phyloP scores from a whole-genome alignment of 2,113 vertebrate genomes.

The Uria aalge region DNA sequence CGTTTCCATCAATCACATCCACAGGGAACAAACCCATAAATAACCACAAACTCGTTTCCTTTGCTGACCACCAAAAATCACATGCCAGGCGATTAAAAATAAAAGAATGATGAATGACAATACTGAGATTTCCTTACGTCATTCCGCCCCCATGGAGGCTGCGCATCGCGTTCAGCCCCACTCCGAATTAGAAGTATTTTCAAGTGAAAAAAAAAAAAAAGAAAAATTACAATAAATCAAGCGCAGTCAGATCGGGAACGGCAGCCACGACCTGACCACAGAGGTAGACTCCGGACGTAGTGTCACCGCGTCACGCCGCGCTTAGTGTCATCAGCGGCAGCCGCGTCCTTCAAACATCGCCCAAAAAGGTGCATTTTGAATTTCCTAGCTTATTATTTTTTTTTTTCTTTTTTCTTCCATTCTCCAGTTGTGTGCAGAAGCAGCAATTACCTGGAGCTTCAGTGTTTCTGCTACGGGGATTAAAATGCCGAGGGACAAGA shows the following conservation, averaged over 20 bases:
- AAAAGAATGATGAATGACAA: not conserved
- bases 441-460: not conserved
- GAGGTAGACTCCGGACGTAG: not conserved
- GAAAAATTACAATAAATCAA: not conserved
- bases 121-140: not conserved
- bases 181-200: not conserved
- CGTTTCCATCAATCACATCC: not conserved
- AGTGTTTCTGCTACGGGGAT: not conserved
- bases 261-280: not conserved
- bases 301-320: not conserved
- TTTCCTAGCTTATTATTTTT: not conserved
- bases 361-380: not conserved
- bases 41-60: not conserved
- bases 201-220: not conserved
- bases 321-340: not conserved
- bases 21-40: not conserved
- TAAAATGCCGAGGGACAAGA: fast-evolving
- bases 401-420: too few species aligned
- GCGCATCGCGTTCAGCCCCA: not conserved
- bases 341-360: not conserved
- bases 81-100: not conserved
- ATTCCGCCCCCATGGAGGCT: not conserved
- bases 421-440: not conserved
- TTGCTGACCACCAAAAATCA: not conserved
- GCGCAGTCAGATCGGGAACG: fast-evolving